Percentiles rank a stretch among this genome's conserved stretches.
Conservation (phyloP, 2,797 vertebrate genomes). For the Meda fulgida region DNA sequence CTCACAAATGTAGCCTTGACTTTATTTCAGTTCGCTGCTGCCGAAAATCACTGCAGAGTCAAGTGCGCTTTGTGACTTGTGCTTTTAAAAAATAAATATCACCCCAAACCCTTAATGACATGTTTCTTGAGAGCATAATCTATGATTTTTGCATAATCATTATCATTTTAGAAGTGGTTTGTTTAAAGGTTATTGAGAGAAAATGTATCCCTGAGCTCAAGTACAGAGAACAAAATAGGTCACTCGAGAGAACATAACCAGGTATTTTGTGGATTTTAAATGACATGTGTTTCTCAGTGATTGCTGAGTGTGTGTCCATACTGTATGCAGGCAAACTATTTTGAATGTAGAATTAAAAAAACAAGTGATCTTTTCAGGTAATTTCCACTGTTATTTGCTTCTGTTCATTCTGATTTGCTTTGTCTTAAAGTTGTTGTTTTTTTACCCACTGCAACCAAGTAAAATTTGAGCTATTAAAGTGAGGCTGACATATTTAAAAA, state of each 20-base stretch:
- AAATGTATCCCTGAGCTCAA: constrained; percentile 29
- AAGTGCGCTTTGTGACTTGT: constrained; percentile 22
- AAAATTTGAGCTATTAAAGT: background rate
- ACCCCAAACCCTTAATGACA: constrained; percentile 19
- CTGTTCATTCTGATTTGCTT: background rate
- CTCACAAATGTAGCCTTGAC: constrained; percentile 8
- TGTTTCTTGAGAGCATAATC: constrained; percentile 35
- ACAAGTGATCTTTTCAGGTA: background rate
- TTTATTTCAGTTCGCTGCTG: background rate
- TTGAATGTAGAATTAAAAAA: background rate
- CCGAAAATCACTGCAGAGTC: background rate
- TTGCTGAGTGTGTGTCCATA: background rate
- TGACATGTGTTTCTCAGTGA: background rate
- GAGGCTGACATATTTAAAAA: too few relatives aligned
- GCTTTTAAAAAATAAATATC: constrained; percentile 21
- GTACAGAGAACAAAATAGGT: constrained; percentile 31
- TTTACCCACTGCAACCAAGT: background rate
- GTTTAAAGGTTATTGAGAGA: constrained; percentile 26
- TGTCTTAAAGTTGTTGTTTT: background rate
- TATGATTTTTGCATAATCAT: constrained; percentile 44
- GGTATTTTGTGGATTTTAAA: constrained; percentile 21
- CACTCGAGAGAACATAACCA: constrained; percentile 29
- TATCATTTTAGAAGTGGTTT: constrained; percentile 38
- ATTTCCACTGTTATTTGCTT: background rate
- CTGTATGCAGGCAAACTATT: background rate